phyloP scores from a whole-genome alignment of 2,888 invertebrate species.

The Heliconius charithonia region DNA sequence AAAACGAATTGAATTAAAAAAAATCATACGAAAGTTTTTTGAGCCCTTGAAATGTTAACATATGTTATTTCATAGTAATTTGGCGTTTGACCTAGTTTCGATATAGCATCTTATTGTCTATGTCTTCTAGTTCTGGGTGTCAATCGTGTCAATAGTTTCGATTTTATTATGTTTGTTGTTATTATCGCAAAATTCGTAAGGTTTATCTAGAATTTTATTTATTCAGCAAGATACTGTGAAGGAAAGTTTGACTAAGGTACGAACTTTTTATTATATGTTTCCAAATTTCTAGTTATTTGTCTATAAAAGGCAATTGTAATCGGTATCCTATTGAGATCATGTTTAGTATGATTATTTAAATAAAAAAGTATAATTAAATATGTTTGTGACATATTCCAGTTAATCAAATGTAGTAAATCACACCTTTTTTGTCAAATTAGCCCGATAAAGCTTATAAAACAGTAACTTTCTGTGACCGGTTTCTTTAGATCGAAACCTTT shows the following conservation, averaged over 20 bases:
- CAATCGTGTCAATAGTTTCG: conserved; percentile 61
- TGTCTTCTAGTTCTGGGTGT: conserved; percentile 59
- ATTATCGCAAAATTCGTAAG: conserved; percentile 47
- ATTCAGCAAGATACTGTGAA: conserved; percentile 15
- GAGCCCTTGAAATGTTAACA: background rate
- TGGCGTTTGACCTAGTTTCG: conserved; percentile 36
- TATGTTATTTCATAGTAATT: conserved; percentile 18
- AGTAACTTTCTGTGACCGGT: conserved; percentile 35
- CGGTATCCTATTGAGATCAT: conserved; percentile 29
- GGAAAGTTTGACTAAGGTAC: conserved; percentile 19
- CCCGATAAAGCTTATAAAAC: conserved; percentile 12
- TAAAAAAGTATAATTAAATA: conserved; percentile 18
- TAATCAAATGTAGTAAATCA: background rate
- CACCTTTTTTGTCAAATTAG: background rate
- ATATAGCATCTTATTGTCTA: conserved; percentile 53
- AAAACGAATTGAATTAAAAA: background rate
- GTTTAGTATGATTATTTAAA: conserved; percentile 37
- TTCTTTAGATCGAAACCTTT: conserved; percentile 20
- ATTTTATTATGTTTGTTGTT: conserved; percentile 54
- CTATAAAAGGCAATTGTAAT: conserved; percentile 29
- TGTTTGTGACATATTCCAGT: background rate
- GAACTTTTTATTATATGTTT: background rate
- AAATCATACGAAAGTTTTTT: background rate
- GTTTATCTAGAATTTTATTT: conserved; percentile 32
- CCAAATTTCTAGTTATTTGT: background rate